Evolutionary conservation across 1,140 invertebrate genomes (phyloP).

Genomic region (Arion vulgaris): DNA sequence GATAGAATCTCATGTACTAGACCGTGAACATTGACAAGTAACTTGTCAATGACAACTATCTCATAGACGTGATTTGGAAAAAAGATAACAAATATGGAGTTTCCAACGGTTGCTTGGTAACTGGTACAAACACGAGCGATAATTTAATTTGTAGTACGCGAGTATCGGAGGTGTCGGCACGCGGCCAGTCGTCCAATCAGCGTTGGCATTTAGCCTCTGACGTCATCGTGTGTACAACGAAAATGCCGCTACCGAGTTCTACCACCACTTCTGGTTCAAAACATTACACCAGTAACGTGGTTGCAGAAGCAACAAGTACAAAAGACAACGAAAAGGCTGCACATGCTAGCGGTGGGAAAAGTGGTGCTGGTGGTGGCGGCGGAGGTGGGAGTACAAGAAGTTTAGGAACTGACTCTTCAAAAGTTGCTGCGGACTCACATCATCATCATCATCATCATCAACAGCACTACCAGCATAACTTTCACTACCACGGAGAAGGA

Average conservation of each 20-base stretch:
- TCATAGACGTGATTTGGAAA: not conserved
- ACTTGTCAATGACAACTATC: not conserved
- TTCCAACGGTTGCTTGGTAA: slow-evolving; percentile 13
- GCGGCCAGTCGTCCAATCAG: slow-evolving; percentile 15
- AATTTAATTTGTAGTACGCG: not conserved
- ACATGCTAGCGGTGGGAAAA: not conserved
- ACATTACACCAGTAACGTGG: not conserved
- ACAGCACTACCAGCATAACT: slow-evolving; percentile 7
- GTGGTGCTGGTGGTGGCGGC: not conserved
- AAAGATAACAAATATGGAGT: not conserved
- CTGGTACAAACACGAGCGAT: not conserved
- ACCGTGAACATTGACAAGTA: too few relatives aligned
- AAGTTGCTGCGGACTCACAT: not conserved
- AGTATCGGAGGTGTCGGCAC: not conserved
- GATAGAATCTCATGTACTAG: too few relatives aligned
- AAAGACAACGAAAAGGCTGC: not conserved
- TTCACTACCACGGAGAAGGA: not conserved
- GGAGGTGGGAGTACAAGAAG: not conserved
- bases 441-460: not conserved
- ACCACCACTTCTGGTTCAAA: slow-evolving; percentile 11
- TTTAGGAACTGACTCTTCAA: not conserved
- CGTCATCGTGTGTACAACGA: not conserved
- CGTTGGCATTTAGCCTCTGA: not conserved
- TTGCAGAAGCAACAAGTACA: not conserved
- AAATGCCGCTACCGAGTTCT: slow-evolving; percentile 32